Evolutionary conservation across 2,888 invertebrate genomes (phyloP), one percentile per base, ranked within the genome.

Genomic region (Incurvaria masculella): DNA sequence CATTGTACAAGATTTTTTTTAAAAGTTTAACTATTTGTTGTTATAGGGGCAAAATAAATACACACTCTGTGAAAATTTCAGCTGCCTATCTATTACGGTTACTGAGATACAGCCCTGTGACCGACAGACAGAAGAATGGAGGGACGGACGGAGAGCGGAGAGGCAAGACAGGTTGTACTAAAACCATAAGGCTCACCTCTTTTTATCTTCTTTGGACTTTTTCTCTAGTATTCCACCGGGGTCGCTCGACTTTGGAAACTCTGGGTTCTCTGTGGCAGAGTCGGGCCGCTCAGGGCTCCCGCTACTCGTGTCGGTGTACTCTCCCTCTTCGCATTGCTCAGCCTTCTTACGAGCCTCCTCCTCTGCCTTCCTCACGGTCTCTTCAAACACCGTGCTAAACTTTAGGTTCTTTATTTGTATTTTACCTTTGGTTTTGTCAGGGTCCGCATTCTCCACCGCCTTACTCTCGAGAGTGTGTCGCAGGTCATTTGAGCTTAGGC

Each of bases 381-480:
- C 84, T 57, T 83, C 85, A 66, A 83, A 86, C 18, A 87, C 82
- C 18, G 81, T 68, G 62, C 85, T 86, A 51, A 84, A 83, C 59
- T 87, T 88, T 14, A 87, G 67, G 62, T 85, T 84, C 62, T 86
- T 86, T 52, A 87, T 88, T 57, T 81, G 74, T 56, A 88, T 88
- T 70, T 84, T 87, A 42, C 72, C 65, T 57, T 80, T 79, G 5
- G 64, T 56, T 55, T 72, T 78, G 46, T 78, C 79, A 60, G 52
- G 61, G 18, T 79, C 78, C 2, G 56, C 23, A 20, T 18, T 11
- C 21, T 69, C 68, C 50, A 53, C 48, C 54, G 60, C 63, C 46
- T 66, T 71, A 53, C 56, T 61, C n/a, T 69, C 68, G 46, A 61
- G 48, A 53, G 67, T 70, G 4, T 59, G 53, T n/a, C 64, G 60